Evolutionary conservation across 2,113 vertebrate species (phyloP), one percentile per base, ranked within the genome.

Genomic region (Chitala chitala): DNA sequence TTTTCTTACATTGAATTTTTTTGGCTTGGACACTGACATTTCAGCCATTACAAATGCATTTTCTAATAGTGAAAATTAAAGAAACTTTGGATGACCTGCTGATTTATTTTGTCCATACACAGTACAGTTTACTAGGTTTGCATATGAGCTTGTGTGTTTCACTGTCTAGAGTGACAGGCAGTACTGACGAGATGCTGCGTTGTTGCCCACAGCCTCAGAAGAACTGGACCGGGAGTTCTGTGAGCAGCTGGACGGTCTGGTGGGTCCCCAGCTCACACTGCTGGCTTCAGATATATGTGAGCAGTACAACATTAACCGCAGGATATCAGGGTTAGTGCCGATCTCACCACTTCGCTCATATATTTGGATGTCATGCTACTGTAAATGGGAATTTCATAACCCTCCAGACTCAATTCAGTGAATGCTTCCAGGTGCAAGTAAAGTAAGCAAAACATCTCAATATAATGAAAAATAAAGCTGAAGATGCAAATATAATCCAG

Each of bases 221-320:
- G 94, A 94, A 17, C 87, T 94, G 68, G 96, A 92, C 0, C 78
- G 95, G 81, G 96, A 98, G 54, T 98, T 98, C 9, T 99, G 97
- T 83, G 94, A 95, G 42, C 92, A 93, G 80, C 79, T 99, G 80
- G 97, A 99, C 82, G 85, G 89, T 77, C 87, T 99, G 15, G 96
- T 99, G 51, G 97, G 97, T 69, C 97, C 97, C 38, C 96, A 97
- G 81, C 97, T 99, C n/a, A 98, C 97, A 0, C 81, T 99, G 79
- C 82, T 99, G 79, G 97, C 97, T 0, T 98, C 97, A 0, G 97
- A 99, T 81, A 98, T 99, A 71, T 99, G 97, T 77, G 97, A 99
- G 82, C 97, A 99, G 46, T 98, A 94, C 88, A 98, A 95, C 82
- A 88, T 98, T 84, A 99, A 98, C 90, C 94, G 92, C 80, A 93